These are phyloP conservation scores for Poecilus cupreus DNA, from an alignment of 2,888 invertebrate genomes.

Conservation along the genomic window DNA sequence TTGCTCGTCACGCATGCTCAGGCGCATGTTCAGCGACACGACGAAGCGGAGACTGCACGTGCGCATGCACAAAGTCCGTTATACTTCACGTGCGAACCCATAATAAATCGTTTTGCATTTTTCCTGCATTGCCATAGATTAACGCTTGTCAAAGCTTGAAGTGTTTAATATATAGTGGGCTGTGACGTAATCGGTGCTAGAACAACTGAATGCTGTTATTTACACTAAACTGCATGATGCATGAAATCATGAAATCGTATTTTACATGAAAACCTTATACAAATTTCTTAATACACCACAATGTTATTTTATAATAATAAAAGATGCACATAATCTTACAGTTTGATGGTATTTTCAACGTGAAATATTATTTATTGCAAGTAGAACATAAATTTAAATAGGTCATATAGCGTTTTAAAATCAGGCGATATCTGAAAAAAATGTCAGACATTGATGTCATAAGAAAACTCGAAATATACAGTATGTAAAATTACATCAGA, in stretches of 20 bases:
- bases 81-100: constrained; percentile 28
- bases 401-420: too few species aligned
- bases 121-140: constrained; percentile 7
- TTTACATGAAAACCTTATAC: too few species aligned
- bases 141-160: constrained; percentile 27
- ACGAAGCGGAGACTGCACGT: not conserved
- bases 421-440: too few species aligned
- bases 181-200: constrained; percentile 23
- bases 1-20: not conserved
- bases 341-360: too few species aligned
- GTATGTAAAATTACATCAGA: too few species aligned
- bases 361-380: too few species aligned
- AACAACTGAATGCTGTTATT: not conserved
- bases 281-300: too few species aligned
- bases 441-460: too few species aligned
- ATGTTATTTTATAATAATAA: too few species aligned
- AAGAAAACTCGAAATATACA: too few species aligned
- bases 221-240: not conserved
- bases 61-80: constrained; percentile 27
- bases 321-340: too few species aligned
- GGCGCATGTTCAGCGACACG: constrained; percentile 15
- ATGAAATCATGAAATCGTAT: not conserved
- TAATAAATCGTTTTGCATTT: constrained; percentile 31
- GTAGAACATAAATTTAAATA: too few species aligned
- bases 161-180: constrained; percentile 22